Base-by-base conservation (phyloP, 2,113 vertebrate genomes). In the Serilophus lunatus region DNA sequence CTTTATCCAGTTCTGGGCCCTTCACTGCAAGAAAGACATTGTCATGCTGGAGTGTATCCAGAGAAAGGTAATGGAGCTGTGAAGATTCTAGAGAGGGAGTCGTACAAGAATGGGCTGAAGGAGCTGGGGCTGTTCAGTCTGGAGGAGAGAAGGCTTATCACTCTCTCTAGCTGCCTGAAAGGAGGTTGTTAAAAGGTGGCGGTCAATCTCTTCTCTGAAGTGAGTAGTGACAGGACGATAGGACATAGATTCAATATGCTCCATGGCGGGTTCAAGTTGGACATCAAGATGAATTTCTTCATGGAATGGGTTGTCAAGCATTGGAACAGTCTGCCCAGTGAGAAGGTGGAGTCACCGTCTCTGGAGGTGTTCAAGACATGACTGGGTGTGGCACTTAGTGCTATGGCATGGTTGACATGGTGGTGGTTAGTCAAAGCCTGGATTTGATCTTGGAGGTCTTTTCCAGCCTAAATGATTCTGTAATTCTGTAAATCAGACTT, bases 371-470 rank as follows among this genome's bases (percentile, higher is more conserved):
- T 42, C 38, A 31, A 22, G 19, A 53, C 29, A 61, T 47, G 40
- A n/a, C 25, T 23, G 29, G 28, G 19, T 29, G 13, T 35, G 38
- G 17, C 17, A 54, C 40, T 40, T 22, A 54, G 29, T 17, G 38
- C 13, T 38, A 24, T 22, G 24, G n/a, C 61, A 1, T 25, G 18
- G 0, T 54, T 68, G 47, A 40, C 47, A 40, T 53, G 47, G n/a
- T 35, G 0, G 0, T 53, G 53, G 35, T 6, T 10, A 31, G 29
- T 68, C 63, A 61, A 61, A 61, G 25, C 25, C 35, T 42, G 20
- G 17, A 31, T 29, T 23, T 0, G 0, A 25, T 35, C 18, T 56
- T 63, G 35, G 26, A 56, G 31, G 6, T 40, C 35, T 33, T 70
- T 77, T 56, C 40, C 25, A 42, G 26, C 33, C 42, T 33, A 50